These are phyloP conservation scores for Hirtodrosophila cameraria DNA, from an alignment of 2,888 invertebrate genomes.

Conservation along the genomic window DNA sequence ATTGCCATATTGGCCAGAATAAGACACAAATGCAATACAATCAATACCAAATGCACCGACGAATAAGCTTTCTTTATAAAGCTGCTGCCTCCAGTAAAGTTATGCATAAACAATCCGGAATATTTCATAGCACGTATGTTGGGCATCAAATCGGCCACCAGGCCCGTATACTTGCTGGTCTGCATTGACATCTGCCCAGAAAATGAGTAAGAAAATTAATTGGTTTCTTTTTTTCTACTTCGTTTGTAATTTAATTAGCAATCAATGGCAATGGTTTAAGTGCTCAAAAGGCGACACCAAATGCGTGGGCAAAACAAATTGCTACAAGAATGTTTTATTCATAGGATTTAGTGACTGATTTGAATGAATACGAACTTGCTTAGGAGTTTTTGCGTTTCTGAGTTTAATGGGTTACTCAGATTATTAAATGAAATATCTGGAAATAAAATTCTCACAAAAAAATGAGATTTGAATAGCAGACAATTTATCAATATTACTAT, in stretches of 20 bases:
- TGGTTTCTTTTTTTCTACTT: slow-evolving; percentile 2
- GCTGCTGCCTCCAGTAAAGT: slow-evolving; percentile 88
- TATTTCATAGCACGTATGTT: slow-evolving; percentile 91
- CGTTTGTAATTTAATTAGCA: slow-evolving; percentile 22
- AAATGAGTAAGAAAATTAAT: slow-evolving; percentile 24
- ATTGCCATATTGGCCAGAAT: slow-evolving; percentile 89
- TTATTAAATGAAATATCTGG: too few relatives aligned
- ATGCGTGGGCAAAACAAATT: slow-evolving; percentile 3
- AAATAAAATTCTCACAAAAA: too few relatives aligned
- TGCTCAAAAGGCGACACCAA: neutral
- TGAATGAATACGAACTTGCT: too few relatives aligned
- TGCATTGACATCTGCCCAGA: slow-evolving; percentile 67
- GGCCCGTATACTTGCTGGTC: slow-evolving; percentile 85
- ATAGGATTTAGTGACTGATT: slow-evolving; percentile 1
- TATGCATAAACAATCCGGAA: slow-evolving; percentile 91
- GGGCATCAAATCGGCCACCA: slow-evolving; percentile 93
- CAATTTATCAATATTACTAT: too few relatives aligned
- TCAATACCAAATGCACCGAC: slow-evolving; percentile 86
- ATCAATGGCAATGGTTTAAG: slow-evolving; percentile 3
- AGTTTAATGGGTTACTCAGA: too few relatives aligned
- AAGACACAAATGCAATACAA: slow-evolving; percentile 87
- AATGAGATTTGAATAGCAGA: too few relatives aligned
- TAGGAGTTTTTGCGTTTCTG: too few relatives aligned
- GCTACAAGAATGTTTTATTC: slow-evolving; percentile 31
- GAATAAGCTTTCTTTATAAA: slow-evolving; percentile 87